Evolutionary conservation across 1,140 invertebrate genomes (phyloP).

Genomic region (Drosophila prosaltans): DNA sequence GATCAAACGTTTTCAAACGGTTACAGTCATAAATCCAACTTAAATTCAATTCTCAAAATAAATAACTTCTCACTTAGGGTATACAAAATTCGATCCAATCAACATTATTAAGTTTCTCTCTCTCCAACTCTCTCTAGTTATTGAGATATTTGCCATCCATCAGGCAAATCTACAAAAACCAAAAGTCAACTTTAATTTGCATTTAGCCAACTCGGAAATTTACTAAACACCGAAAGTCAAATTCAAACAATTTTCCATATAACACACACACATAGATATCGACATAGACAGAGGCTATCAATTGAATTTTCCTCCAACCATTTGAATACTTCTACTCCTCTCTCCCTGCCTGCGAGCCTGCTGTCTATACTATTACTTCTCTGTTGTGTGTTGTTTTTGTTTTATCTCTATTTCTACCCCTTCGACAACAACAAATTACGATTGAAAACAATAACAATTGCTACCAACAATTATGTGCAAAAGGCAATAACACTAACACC

Average conservation of each 20-base stretch:
- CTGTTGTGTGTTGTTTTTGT: neutral
- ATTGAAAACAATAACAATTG: conserved; percentile 64
- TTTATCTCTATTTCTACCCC: neutral
- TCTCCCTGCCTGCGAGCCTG: too few relatives aligned
- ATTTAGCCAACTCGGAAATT: conserved; percentile 10
- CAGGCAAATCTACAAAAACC: conserved; percentile 1
- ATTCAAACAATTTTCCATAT: conserved; percentile 3
- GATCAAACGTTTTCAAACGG: too few relatives aligned
- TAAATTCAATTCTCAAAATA: neutral
- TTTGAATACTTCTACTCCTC: too few relatives aligned
- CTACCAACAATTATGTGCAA: conserved; percentile 44
- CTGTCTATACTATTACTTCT: too few relatives aligned
- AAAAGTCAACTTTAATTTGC: conserved; percentile 12
- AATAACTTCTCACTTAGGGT: neutral
- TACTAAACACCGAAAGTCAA: conserved; percentile 10
- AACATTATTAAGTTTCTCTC: neutral
- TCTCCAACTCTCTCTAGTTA: neutral
- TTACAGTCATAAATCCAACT: too few relatives aligned
- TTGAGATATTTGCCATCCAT: conserved; percentile 1
- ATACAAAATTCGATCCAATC: neutral
- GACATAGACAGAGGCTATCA: neutral
- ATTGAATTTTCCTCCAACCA: neutral
- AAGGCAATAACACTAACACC: conserved; percentile 50
- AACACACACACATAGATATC: too few relatives aligned
- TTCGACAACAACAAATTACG: conserved; percentile 27